Conservation (phyloP, 2,888 invertebrate species). For the Magallana nippona region DNA sequence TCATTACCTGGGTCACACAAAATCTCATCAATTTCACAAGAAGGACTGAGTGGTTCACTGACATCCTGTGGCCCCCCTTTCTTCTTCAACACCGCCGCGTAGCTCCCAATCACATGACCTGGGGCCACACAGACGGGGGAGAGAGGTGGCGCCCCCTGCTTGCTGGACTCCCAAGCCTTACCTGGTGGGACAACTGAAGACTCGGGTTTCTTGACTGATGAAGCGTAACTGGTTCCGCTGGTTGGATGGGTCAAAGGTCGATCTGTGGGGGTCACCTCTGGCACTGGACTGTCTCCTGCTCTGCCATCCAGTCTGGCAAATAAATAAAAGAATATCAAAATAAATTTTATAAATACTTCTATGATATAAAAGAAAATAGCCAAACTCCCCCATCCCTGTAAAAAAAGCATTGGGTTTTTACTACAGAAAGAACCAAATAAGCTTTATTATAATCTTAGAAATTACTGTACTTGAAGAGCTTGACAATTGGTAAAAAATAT, state of each 20-base stretch:
- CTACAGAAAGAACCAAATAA: too few species aligned
- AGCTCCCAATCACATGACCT: conserved; percentile 65
- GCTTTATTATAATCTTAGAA: too few species aligned
- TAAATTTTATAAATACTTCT: too few species aligned
- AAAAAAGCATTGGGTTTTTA: too few species aligned
- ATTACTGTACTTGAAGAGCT: too few species aligned
- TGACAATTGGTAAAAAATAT: too few species aligned
- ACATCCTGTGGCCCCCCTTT: conserved; percentile 69
- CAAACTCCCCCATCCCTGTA: too few species aligned
- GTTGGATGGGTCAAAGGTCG: conserved; percentile 68
- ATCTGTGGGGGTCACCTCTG: conserved; percentile 64
- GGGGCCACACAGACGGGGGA: conserved; percentile 51
- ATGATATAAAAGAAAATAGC: too few species aligned
- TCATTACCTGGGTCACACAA: conserved; percentile 68
- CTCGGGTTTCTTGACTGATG: conserved; percentile 63
- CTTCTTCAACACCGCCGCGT: conserved; percentile 71
- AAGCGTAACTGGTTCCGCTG: conserved; percentile 67
- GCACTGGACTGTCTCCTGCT: conserved; percentile 60
- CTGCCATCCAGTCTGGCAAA: conserved; percentile 70
- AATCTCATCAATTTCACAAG: conserved; percentile 64
- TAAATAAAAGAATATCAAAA: too few species aligned
- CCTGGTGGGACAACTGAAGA: conserved; percentile 64
- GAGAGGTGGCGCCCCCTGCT: conserved; percentile 40
- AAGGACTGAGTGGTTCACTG: conserved; percentile 52
- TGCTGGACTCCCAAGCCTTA: conserved; percentile 60